phyloP scores from a whole-genome alignment of 2,888 invertebrate genomes.

The Zaprionus lineosus region DNA sequence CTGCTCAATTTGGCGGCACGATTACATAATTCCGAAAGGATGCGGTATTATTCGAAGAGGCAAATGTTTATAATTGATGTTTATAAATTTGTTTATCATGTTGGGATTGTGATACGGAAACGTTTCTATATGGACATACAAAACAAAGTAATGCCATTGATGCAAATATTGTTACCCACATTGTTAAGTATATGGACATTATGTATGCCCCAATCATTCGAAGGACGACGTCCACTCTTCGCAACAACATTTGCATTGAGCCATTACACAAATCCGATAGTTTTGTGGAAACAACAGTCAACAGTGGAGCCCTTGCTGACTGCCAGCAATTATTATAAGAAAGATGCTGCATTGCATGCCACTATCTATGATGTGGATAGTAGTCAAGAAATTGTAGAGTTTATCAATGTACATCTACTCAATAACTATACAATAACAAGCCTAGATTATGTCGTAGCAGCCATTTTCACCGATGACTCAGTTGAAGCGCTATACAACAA shows the following conservation, averaged over 20 bases:
- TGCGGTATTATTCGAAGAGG: neutral
- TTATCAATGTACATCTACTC: too few relatives aligned
- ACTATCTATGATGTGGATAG: too few relatives aligned
- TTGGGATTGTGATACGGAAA: constrained; percentile 25
- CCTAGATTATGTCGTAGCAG: constrained; percentile 34
- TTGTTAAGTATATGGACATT: constrained; percentile 21
- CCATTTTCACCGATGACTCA: constrained; percentile 9
- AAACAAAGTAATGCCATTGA: constrained; percentile 11
- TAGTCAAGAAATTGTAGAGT: too few relatives aligned
- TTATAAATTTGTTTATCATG: neutral
- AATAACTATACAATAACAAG: constrained; percentile 20
- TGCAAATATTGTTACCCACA: constrained; percentile 35
- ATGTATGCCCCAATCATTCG: constrained; percentile 6
- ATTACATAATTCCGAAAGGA: constrained; percentile 8
- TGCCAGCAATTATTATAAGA: constrained; percentile 25
- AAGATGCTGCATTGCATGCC: neutral
- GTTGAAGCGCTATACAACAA: constrained; percentile 53
- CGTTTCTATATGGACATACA: constrained; percentile 31
- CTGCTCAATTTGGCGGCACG: constrained; percentile 12
- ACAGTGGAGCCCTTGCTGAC: neutral
- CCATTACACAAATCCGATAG: neutral
- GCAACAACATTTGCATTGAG: neutral
- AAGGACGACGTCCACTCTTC: too few relatives aligned
- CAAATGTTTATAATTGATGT: neutral
- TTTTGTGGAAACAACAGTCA: neutral